Evolutionary conservation across 1,140 invertebrate species (phyloP).

Genomic region (Eciton burchellii): DNA sequence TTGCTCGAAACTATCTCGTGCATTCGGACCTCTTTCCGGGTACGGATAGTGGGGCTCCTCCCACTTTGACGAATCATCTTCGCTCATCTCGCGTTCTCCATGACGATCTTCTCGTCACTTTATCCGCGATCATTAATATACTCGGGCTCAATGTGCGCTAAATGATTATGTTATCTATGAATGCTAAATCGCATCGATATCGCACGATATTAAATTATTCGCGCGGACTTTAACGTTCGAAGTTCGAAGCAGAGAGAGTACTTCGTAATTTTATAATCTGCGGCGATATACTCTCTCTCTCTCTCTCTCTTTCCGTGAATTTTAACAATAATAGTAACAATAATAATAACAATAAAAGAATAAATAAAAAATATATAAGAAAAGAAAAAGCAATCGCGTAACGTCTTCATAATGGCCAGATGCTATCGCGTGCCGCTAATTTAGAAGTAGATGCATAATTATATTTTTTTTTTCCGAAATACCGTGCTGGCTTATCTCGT

Average conservation of each 20-base stretch:
- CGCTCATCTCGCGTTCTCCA: not conserved
- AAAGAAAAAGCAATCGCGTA: no score
- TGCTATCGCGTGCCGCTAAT: not conserved
- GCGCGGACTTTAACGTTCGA: no score
- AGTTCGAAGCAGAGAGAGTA: not conserved
- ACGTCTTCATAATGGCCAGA: not conserved
- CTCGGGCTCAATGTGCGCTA: not conserved
- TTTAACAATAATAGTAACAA: no score
- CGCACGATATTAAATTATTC: no score
- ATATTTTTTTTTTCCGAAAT: not conserved
- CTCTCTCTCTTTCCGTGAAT: no score
- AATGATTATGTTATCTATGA: slow-evolving; percentile 13
- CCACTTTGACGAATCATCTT: slow-evolving; percentile 38
- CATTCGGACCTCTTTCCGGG: slow-evolving; percentile 19
- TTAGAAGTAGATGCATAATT: not conserved
- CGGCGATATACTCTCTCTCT: no score
- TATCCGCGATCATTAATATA: slow-evolving; percentile 18
- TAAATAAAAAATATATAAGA: no score
- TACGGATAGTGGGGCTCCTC: slow-evolving; percentile 49
- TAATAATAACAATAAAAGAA: no score
- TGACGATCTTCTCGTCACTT: not conserved
- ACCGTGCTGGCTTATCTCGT: not conserved
- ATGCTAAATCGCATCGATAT: not conserved
- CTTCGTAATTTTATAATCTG: slow-evolving; percentile 1
- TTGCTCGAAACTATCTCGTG: slow-evolving; percentile 52